Evolutionary conservation across 2,113 vertebrate species (phyloP).

Genomic region (Tricholaema leucomelas): DNA sequence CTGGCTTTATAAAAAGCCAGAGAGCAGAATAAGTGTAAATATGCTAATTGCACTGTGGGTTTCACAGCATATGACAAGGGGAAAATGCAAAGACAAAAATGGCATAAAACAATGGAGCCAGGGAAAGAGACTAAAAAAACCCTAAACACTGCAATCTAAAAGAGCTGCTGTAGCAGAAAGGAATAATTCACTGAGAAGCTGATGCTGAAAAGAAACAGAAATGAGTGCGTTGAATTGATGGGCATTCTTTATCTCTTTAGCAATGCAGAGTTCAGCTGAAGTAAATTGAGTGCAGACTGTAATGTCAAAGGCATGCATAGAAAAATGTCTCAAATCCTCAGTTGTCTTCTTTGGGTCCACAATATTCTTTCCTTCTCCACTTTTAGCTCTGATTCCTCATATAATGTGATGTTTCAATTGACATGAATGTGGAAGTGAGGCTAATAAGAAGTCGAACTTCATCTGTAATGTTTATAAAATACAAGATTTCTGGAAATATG

Average conservation of each 20-base stretch:
- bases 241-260: background rate
- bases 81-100: conserved; percentile 34
- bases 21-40: background rate
- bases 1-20: background rate
- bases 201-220: conserved; percentile 39
- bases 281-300: conserved; percentile 12
- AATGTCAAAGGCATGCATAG: background rate
- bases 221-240: conserved; percentile 19
- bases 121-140: background rate
- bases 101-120: background rate
- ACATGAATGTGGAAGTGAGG: background rate
- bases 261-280: conserved; percentile 23
- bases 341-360: background rate
- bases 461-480: background rate
- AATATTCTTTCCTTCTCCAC: background rate
- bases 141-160: background rate
- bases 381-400: background rate
- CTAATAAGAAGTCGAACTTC: background rate
- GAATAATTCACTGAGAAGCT: conserved; percentile 4
- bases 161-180: background rate
- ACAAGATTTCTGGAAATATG: background rate
- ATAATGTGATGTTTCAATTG: background rate
- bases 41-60: background rate
- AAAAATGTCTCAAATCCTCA: background rate
- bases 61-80: background rate